These are phyloP conservation scores for Listronotus oregonensis DNA, from an alignment of 1,140 invertebrate species.

Conservation along the genomic window DNA sequence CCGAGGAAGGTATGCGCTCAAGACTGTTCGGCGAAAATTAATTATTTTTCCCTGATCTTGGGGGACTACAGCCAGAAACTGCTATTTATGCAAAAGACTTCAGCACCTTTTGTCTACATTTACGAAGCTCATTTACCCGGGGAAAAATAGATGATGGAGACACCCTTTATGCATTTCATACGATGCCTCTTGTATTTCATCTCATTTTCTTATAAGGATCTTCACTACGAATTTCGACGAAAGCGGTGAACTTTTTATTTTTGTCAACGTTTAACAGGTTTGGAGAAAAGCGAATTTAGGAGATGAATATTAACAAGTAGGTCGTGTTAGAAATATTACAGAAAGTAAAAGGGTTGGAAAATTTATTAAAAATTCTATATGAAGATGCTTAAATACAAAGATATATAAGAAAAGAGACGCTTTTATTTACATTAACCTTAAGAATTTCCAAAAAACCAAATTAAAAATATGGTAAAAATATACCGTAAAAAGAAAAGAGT, in stretches of 20 bases:
- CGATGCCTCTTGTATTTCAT: conserved; percentile 14
- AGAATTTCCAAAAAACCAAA: no score
- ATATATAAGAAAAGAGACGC: no score
- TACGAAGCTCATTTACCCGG: conserved; percentile 28
- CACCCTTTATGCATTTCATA: conserved; percentile 29
- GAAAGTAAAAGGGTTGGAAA: no score
- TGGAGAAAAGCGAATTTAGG: no score
- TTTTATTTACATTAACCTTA: no score
- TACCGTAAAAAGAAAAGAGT: no score
- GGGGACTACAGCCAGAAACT: conserved; percentile 31
- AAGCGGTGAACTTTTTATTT: background rate
- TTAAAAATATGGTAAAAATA: no score
- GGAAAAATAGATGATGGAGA: conserved; percentile 27
- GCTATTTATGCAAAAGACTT: conserved; percentile 38
- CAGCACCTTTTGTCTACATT: conserved; percentile 37
- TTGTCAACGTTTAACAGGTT: background rate
- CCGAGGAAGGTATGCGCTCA: conserved; percentile 3
- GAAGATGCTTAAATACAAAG: no score
- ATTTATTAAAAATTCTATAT: no score
- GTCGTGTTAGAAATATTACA: no score
- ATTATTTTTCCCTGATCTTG: conserved; percentile 31
- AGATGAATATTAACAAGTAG: no score
- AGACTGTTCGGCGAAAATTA: conserved; percentile 18
- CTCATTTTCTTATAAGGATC: no score
- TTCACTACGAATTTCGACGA: background rate